Conservation (phyloP, 1,140 invertebrate species). For the Drosophila malerkotliana region DNA sequence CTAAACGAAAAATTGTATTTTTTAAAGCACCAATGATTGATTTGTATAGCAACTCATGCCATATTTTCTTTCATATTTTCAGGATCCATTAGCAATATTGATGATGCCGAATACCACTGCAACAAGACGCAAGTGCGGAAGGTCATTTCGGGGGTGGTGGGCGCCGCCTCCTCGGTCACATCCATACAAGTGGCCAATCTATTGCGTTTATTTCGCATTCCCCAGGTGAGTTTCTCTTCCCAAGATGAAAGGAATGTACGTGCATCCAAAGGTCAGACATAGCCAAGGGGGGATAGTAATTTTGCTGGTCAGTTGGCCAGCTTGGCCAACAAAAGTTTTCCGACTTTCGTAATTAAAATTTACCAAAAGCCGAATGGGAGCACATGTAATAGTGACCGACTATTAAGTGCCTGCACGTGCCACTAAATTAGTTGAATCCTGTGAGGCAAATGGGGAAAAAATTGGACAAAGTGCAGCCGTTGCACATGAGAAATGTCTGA, state of each 20-base stretch:
- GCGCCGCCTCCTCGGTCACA: conserved; percentile 96
- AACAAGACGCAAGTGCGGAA: conserved; percentile 93
- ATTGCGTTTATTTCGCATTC: conserved; percentile 96
- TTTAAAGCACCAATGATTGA: neutral
- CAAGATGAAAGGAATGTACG: neutral
- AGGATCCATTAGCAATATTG: conserved; percentile 98
- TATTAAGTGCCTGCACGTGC: conserved; percentile 50
- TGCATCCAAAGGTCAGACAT: neutral
- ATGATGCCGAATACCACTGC: conserved; percentile 94
- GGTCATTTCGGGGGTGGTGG: conserved; percentile 97
- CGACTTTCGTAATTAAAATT: conserved; percentile 65
- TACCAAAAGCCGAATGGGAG: conserved; percentile 24
- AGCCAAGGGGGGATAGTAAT: neutral
- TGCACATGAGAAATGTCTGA: conserved; percentile 10
- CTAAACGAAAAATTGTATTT: neutral
- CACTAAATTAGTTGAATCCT: conserved; percentile 36
- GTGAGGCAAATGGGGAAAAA: conserved; percentile 15
- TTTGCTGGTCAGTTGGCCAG: conserved; percentile 3
- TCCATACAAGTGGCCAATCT: conserved; percentile 98
- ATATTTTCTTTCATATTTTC: conserved; percentile 65
- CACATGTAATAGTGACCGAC: conserved; percentile 3
- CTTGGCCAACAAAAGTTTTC: conserved; percentile 20
- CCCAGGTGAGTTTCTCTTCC: conserved; percentile 88
- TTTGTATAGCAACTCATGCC: neutral
- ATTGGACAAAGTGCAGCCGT: conserved; percentile 48